These are phyloP conservation scores for Neolamprologus cancellatus DNA, from an alignment of 2,113 vertebrate species.

Conservation along the genomic window DNA sequence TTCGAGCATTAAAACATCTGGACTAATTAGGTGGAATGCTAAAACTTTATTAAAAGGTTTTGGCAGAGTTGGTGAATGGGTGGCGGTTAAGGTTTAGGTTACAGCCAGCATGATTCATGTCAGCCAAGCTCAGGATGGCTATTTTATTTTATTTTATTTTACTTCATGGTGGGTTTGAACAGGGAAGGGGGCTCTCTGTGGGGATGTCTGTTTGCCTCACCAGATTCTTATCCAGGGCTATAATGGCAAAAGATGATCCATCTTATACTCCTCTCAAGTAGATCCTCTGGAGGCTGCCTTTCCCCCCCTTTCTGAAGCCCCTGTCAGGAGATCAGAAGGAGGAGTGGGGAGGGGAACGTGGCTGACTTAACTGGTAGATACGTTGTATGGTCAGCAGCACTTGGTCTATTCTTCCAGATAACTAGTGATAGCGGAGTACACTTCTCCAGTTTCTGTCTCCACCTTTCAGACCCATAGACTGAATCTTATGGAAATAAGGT, in stretches of 20 bases:
- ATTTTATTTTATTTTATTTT: slow-evolving; percentile 63
- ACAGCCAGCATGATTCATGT: slow-evolving; percentile 32
- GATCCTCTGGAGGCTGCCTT: slow-evolving; percentile 4
- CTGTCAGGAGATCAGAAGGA: neutral
- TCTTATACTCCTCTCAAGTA: slow-evolving; percentile 16
- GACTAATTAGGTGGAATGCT: slow-evolving; percentile 40
- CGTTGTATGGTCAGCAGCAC: neutral
- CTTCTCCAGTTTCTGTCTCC: neutral
- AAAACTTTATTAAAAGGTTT: slow-evolving; percentile 60
- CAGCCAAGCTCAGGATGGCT: slow-evolving; percentile 33
- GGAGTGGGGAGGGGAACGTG: neutral
- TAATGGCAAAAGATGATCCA: slow-evolving; percentile 25
- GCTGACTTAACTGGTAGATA: neutral
- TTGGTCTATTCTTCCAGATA: neutral
- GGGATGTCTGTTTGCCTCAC: slow-evolving; percentile 34
- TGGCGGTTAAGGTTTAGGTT: slow-evolving; percentile 26
- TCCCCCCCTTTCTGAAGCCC: neutral
- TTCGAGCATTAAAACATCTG: slow-evolving; percentile 64
- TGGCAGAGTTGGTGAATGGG: slow-evolving; percentile 8
- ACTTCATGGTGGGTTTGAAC: slow-evolving; percentile 32
- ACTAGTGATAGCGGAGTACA: neutral
- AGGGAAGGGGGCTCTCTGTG: slow-evolving; percentile 9
- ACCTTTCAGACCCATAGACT: neutral
- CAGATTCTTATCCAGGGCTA: slow-evolving; percentile 45
- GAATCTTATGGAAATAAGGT: neutral